A percentile compares a stretch with the other conserved stretches of the same genome.
Evolutionary conservation across 2,113 vertebrate species (phyloP).

Genomic region (Ceuthmochares aereus): DNA sequence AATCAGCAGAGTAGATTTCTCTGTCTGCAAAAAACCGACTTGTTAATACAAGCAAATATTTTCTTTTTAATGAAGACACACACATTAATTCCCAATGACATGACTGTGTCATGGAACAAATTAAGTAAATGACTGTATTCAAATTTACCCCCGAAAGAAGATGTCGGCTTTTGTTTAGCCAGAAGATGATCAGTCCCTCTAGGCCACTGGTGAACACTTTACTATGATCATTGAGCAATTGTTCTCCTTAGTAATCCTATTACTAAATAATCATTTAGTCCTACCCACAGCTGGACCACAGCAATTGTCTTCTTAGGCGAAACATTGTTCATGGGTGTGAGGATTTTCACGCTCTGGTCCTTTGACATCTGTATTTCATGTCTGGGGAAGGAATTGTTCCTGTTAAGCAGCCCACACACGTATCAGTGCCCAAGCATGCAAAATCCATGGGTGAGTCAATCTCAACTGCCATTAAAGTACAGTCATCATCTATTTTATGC

Average conservation of each 20-base stretch:
- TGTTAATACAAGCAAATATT: neutral
- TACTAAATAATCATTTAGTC: conserved; percentile 3
- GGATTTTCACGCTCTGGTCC: neutral
- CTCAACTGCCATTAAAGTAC: neutral
- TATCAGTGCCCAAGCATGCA: neutral
- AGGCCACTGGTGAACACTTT: neutral
- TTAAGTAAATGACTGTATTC: conserved; percentile 19
- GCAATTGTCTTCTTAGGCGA: neutral
- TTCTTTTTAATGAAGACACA: conserved; percentile 5
- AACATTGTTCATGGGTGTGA: neutral
- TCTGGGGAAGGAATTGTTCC: neutral
- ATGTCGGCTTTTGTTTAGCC: neutral
- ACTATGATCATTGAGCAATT: neutral
- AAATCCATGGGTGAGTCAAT: neutral
- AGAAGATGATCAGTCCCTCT: neutral
- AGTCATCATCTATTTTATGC: neutral
- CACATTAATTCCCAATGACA: conserved; percentile 16
- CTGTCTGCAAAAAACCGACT: neutral
- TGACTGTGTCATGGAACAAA: conserved; percentile 30
- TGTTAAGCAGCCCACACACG: neutral
- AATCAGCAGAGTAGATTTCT: neutral
- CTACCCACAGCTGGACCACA: neutral
- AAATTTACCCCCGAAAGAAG: conserved; percentile 3
- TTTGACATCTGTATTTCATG: conserved; percentile 29
- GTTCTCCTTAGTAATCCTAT: conserved; percentile 54